These are phyloP conservation scores for Lepidurus couesii DNA, from an alignment of 1,140 invertebrate species.

Conservation along the genomic window DNA sequence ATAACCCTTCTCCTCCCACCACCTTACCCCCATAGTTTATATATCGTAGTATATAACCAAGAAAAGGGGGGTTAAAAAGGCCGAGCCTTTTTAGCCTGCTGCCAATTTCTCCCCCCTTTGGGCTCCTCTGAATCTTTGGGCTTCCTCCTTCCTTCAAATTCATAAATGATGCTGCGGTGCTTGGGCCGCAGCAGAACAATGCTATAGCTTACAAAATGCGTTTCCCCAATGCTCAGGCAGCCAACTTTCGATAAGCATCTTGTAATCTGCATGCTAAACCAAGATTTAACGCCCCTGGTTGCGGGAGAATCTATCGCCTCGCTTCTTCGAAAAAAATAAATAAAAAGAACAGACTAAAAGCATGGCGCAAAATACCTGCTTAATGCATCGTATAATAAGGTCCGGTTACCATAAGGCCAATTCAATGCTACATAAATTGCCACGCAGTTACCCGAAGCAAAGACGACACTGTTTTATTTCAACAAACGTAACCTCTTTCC, in stretches of 20 bases:
- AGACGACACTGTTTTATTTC: too few species aligned
- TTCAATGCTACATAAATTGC: background rate
- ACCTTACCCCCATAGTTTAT: background rate
- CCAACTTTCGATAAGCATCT: constrained; percentile 19
- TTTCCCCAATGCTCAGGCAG: constrained; percentile 1
- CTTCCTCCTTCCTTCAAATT: background rate
- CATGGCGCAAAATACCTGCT: background rate
- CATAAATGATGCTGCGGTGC: background rate
- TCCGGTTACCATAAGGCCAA: background rate
- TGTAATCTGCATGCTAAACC: constrained; percentile 22
- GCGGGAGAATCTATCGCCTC: background rate
- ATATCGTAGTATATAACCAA: background rate
- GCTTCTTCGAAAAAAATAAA: background rate
- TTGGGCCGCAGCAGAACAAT: constrained; percentile 8
- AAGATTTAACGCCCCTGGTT: constrained; percentile 18
- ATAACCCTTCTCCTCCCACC: background rate
- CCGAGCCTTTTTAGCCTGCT: background rate
- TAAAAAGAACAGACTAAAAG: background rate
- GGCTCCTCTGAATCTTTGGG: background rate
- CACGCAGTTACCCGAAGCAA: too few species aligned
- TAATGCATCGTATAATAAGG: background rate
- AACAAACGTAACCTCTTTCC: too few species aligned
- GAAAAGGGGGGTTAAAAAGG: background rate
- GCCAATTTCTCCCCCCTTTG: background rate
- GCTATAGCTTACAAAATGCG: background rate